Evolutionary conservation across 1,140 invertebrate genomes (phyloP).

Genomic region (Trinorchestia longiramus): DNA sequence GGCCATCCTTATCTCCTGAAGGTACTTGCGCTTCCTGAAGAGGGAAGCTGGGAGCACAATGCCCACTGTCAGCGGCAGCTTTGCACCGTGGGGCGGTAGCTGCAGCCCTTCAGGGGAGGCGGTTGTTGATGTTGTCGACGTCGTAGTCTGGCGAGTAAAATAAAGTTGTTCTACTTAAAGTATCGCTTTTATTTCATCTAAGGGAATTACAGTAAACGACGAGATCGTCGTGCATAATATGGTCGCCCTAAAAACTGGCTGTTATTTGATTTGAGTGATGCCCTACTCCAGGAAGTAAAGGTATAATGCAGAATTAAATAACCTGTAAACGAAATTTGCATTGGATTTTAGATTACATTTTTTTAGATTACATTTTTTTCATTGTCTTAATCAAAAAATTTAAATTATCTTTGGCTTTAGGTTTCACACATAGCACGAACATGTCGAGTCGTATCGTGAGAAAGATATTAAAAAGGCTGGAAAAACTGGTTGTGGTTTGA

Average conservation of each 20-base stretch:
- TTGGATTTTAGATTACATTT: background rate
- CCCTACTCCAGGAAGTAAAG: background rate
- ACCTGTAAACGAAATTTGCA: background rate
- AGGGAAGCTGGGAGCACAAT: slow-evolving; percentile 52
- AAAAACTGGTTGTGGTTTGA: background rate
- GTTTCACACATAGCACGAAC: background rate
- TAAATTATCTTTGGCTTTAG: background rate
- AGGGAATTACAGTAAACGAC: background rate
- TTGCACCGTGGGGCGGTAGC: background rate
- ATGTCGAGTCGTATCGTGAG: background rate
- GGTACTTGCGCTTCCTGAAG: slow-evolving; percentile 54
- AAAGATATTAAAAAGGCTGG: background rate
- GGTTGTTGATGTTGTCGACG: background rate
- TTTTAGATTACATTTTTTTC: no score
- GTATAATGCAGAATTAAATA: background rate
- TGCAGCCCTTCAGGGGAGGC: background rate
- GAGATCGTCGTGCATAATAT: background rate
- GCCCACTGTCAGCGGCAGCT: slow-evolving; percentile 44
- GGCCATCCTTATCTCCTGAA: slow-evolving; percentile 33
- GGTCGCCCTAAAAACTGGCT: no score
- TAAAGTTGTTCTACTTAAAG: background rate
- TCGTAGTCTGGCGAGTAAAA: background rate
- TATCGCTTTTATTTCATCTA: background rate
- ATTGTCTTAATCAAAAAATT: no score
- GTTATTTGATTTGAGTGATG: background rate